phyloP scores from a whole-genome alignment of 2,888 invertebrate species.

The Rhagonycha lutea region DNA sequence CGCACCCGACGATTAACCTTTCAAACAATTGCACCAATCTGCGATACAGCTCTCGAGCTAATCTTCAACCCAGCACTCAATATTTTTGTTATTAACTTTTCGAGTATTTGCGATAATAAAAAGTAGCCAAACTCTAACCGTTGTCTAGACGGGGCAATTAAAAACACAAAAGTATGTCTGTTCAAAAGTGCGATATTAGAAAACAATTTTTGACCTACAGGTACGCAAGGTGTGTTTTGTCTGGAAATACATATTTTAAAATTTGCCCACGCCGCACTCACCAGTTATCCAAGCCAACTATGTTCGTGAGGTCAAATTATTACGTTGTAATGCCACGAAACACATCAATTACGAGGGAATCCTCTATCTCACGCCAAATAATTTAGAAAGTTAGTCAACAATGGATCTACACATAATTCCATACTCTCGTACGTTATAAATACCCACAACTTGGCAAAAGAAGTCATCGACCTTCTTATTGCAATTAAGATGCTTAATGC shows the following conservation, averaged over 20 bases:
- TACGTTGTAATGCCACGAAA: conserved; percentile 18
- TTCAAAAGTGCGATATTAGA: neutral
- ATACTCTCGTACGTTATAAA: conserved; percentile 1
- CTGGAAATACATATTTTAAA: neutral
- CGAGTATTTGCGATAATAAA: neutral
- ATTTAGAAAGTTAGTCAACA: conserved; percentile 23
- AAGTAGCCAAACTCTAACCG: neutral
- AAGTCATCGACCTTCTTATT: conserved; percentile 1
- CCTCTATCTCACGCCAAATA: conserved; percentile 17
- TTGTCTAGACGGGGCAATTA: neutral
- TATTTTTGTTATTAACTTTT: neutral
- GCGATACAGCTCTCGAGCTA: neutral
- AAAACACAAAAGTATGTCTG: neutral
- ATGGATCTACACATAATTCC: conserved; percentile 12
- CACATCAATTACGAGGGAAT: conserved; percentile 22
- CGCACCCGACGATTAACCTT: neutral
- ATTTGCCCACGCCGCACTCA: conserved; percentile 2
- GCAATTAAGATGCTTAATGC: conserved; percentile 4
- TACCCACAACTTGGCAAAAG: conserved; percentile 1
- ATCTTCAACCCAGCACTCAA: neutral
- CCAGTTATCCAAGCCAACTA: conserved; percentile 1
- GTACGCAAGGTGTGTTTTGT: neutral
- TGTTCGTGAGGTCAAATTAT: conserved; percentile 23
- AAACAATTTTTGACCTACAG: neutral
- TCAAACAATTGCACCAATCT: neutral